Base-by-base conservation (phyloP, 2,888 invertebrate genomes). In the Sarcophaga subvicina region DNA sequence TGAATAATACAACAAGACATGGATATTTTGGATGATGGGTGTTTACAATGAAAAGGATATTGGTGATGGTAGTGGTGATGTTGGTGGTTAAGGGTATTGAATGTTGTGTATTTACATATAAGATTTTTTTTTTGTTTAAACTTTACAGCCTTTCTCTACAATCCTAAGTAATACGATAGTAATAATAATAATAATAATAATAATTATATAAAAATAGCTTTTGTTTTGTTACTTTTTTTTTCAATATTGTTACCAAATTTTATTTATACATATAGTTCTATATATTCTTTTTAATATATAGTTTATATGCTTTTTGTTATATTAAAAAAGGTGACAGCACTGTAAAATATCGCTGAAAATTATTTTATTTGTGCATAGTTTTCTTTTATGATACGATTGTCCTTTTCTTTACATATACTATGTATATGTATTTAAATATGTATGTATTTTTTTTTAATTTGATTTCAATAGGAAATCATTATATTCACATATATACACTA, bases 311-410 rank as follows among this genome's bases (percentile, higher is more conserved):
- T 54, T 54, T 54, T 54, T 17, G 54, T 64, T 71, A 77, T 73
- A n/a, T 85, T n/a, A 78, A 78, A 67, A 86, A 88, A 88, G 88
- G 88, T 88, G 88, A 89, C 88, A 89, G 89, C 89, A 89, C 89
- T 89, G 89, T 88, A 70, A 85, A 84, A 73, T 80, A 70, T 82
- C 54, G 59, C 45, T 49, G 54, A 62, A 78, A 70, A 77, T 37
- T 62, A 62, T 54, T 60, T 45, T 54, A 14, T 17, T 54, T 3
- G 54, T 54, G 54, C 17, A 14, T 54, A 14, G 10, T 54, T 14
- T 54, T 14, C 14, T 54, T 54, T 2, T 11, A 49, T 49, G 49
- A 49, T 49, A 49, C 6, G 14, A 11, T 49, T 49, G 49, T 14
- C 14, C 0, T 11, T 49, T 49, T 49, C 14, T 17, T 54, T 17